Evolutionary conservation across 2,797 vertebrate species (phyloP).

Genomic region (Furcifer pardalis): DNA sequence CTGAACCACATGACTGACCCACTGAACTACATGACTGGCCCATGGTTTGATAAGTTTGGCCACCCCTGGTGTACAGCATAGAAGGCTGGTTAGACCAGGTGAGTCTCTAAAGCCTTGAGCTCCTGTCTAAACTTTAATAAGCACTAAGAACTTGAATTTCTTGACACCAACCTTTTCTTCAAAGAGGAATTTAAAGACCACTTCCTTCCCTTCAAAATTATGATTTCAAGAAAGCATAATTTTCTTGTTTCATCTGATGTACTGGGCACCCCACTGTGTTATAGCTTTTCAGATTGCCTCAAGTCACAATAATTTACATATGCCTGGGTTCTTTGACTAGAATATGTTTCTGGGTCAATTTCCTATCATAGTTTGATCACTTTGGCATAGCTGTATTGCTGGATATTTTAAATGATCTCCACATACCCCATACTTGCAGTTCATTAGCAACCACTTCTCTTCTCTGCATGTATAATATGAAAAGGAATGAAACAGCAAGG

Average conservation of each 20-base stretch:
- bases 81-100: too few relatives aligned
- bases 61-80: too few relatives aligned
- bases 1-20: too few relatives aligned
- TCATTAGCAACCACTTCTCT: conserved; percentile 65
- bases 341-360: conserved; percentile 60
- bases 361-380: conserved; percentile 61
- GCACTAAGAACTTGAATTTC: conserved; percentile 64
- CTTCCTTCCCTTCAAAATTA: conserved; percentile 59
- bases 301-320: conserved; percentile 58
- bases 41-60: conserved; percentile 51
- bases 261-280: conserved; percentile 68
- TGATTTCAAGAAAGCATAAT: conserved; percentile 69
- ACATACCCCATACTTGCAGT: conserved; percentile 56
- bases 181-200: conserved; percentile 70
- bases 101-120: conserved; percentile 12
- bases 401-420: conserved; percentile 58
- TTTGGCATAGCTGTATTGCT: conserved; percentile 49
- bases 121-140: conserved; percentile 58
- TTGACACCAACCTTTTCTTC: conserved; percentile 67
- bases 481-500: conserved; percentile 44
- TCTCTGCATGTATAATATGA: conserved; percentile 60
- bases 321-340: conserved; percentile 61
- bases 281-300: conserved; percentile 69
- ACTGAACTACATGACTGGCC: too few relatives aligned
- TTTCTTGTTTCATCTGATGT: conserved; percentile 73